These are phyloP conservation scores for Scrobipalpa atriplicella DNA, from an alignment of 2,888 invertebrate genomes.

Conservation along the genomic window DNA sequence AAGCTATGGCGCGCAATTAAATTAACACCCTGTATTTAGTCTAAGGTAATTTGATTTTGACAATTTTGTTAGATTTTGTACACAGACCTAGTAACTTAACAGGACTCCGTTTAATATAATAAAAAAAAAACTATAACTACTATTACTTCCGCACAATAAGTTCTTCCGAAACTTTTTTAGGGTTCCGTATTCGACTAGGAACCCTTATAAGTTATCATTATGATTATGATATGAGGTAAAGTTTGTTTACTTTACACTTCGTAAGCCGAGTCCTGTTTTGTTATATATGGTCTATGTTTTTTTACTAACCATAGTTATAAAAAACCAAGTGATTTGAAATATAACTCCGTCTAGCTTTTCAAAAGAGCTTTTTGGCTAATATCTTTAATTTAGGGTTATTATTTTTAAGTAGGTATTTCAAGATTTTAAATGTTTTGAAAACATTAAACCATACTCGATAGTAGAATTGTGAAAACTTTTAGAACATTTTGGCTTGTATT, in stretches of 20 bases:
- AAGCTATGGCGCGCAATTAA: too few relatives aligned
- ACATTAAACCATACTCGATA: background rate
- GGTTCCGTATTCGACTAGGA: too few relatives aligned
- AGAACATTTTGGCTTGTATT: background rate
- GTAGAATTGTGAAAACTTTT: background rate
- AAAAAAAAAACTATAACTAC: background rate
- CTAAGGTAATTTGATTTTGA: background rate
- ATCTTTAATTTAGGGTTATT: background rate
- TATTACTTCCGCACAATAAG: background rate
- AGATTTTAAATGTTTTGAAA: background rate
- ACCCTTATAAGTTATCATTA: too few relatives aligned
- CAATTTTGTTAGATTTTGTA: background rate
- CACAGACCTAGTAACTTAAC: background rate
- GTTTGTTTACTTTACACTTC: too few relatives aligned
- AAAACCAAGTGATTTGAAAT: background rate
- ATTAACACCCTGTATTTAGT: too few relatives aligned
- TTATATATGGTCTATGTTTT: background rate
- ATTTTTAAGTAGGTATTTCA: background rate
- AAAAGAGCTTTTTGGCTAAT: background rate
- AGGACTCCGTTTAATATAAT: background rate
- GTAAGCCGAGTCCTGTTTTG: background rate
- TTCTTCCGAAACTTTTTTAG: too few relatives aligned
- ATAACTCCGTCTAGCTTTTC: background rate
- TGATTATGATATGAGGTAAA: too few relatives aligned
- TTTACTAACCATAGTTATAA: background rate